These are phyloP conservation scores for Mesocentrotus franciscanus DNA, from an alignment of 53 echinoderm and acorn worm species.

Conservation along the genomic window DNA sequence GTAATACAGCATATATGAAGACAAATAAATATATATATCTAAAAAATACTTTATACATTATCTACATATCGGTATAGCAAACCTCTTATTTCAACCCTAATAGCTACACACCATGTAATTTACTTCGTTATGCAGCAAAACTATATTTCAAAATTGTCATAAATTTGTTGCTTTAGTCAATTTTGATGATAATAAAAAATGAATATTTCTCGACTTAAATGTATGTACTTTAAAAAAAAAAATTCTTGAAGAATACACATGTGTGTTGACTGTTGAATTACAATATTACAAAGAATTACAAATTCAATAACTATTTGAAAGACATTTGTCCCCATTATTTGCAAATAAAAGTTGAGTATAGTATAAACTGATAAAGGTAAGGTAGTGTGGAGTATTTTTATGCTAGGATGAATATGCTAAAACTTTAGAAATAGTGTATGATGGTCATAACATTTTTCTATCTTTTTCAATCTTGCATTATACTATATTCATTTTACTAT, in stretches of 20 bases:
- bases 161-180: neutral
- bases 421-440: too few relatives aligned
- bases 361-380: neutral
- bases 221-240: neutral
- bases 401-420: neutral
- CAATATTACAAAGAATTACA: too few relatives aligned
- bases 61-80: neutral
- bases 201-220: too few relatives aligned
- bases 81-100: neutral
- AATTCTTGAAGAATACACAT: neutral
- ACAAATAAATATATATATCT: neutral
- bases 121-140: neutral
- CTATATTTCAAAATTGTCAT: neutral
- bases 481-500: too few relatives aligned
- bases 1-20: neutral
- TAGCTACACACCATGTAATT: neutral
- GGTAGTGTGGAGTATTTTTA: neutral
- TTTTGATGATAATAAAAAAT: neutral
- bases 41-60: neutral
- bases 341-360: neutral
- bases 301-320: neutral
- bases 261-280: neutral
- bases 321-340: neutral
- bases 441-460: too few relatives aligned
- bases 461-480: too few relatives aligned